Base-by-base conservation (phyloP, 2,888 invertebrate genomes). In the Spialia ferax region DNA sequence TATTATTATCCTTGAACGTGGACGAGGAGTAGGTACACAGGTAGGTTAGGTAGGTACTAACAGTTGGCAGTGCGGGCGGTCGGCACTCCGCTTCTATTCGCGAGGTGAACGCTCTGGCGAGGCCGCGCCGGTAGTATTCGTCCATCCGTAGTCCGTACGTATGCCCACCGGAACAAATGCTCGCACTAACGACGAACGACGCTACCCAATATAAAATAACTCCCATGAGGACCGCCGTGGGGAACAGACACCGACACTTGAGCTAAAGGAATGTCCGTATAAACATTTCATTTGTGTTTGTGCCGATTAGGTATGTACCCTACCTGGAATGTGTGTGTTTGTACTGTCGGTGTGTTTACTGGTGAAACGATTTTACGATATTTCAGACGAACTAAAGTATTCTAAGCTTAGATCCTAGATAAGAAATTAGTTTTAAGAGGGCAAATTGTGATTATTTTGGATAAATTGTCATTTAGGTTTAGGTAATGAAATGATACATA, bases 51-150 rank as follows among this genome's bases (percentile, higher is more conserved):
- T n/a, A n/a, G n/a, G 32, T 32, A 78, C 81, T 79, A 78, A 83
- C 81, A 83, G 79, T 71, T 75, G 79, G 76, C 79, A 79, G 79
- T 77, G 80, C 79, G 78, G 77, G 72, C 75, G 76, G 74, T 75
- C 79, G 78, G 74, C 74, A 75, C 72, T 77, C 73, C 65, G 72
- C 74, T 76, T 81, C 80, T 84, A 85, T 86, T 86, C 81, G 85
- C 85, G 86, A 89, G 92, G 91, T 92, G 85, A 93, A 92, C 80
- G 91, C 78, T 88, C 92, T 73, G 72, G 80, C 91, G 92, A 92
- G 91, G 92, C 85, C 89, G 86, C 76, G 78, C 75, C 78, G 77
- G 69, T 60, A 52, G 68, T 70, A 71, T 59, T 65, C 55, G 45
- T 64, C 61, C 68, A 64, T 63, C 20, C 48, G 20, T 20, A 48